Evolutionary conservation across 2,888 invertebrate genomes (phyloP).

Genomic region (Drepana falcataria): DNA sequence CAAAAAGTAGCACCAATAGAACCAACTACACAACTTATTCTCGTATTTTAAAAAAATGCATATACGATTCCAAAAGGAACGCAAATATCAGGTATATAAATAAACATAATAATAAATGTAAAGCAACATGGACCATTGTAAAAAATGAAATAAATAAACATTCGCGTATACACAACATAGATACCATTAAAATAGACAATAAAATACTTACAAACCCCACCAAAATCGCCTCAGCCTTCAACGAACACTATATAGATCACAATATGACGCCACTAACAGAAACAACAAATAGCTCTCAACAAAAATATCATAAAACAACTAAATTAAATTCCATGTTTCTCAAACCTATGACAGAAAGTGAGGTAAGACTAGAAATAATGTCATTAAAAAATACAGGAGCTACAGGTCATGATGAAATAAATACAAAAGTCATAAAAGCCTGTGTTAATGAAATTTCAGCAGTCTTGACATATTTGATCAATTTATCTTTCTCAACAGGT

Average conservation of each 20-base stretch:
- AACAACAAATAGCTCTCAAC: too few relatives aligned
- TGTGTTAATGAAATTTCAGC: conserved; percentile 3
- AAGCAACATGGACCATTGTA: conserved; percentile 5
- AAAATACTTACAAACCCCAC: too few relatives aligned
- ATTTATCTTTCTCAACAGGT: conserved; percentile 1
- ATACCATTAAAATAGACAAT: too few relatives aligned
- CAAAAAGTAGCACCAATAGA: conserved; percentile 2
- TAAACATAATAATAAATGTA: conserved; percentile 5
- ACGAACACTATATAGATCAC: too few relatives aligned
- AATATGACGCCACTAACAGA: too few relatives aligned
- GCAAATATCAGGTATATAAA: conserved; percentile 5
- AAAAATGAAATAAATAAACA: not conserved
- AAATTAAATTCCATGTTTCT: too few relatives aligned
- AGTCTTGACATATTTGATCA: conserved; percentile 2
- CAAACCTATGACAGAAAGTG: not conserved
- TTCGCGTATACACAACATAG: not conserved
- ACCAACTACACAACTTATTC: conserved; percentile 4
- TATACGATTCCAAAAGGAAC: conserved; percentile 5
- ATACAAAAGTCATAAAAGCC: conserved; percentile 2
- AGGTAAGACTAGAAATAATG: not conserved
- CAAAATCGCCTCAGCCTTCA: too few relatives aligned
- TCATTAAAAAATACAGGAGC: conserved; percentile 3
- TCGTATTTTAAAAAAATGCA: conserved; percentile 6
- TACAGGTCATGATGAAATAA: not conserved
- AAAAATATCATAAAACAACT: too few relatives aligned